Percentiles rank a stretch among this genome's conserved stretches.
Evolutionary conservation across 2,113 vertebrate genomes (phyloP).

Genomic region (Tor tambroides): DNA sequence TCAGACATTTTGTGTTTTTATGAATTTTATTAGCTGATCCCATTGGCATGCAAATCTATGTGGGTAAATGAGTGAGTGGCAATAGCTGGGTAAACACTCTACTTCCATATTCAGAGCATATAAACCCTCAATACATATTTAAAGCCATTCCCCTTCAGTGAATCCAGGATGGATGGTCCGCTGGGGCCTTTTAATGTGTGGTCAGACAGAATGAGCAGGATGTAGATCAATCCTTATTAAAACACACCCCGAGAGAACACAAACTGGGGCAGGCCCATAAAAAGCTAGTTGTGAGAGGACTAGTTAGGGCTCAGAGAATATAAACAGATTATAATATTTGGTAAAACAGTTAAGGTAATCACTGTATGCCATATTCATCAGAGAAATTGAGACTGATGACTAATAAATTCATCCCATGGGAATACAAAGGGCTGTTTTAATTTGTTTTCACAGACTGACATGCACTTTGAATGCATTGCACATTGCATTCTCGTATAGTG

Average conservation of each 20-base stretch:
- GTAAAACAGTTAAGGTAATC: background rate
- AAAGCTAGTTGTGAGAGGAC: constrained; percentile 43
- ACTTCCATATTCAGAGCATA: background rate
- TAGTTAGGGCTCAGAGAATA: background rate
- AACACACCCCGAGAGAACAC: constrained; percentile 51
- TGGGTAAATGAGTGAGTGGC: background rate
- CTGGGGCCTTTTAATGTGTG: constrained; percentile 36
- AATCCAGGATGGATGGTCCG: constrained; percentile 14
- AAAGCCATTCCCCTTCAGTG: constrained; percentile 16
- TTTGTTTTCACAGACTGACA: constrained; percentile 33
- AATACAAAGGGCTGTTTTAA: background rate
- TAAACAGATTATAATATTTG: background rate
- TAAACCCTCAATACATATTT: constrained; percentile 34
- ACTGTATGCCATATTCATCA: background rate
- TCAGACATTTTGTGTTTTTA: background rate
- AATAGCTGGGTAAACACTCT: background rate
- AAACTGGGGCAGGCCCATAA: constrained; percentile 50
- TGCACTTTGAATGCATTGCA: constrained; percentile 56
- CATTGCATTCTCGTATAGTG: constrained; percentile 57
- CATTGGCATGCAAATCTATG: background rate
- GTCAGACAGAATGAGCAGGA: constrained; percentile 49
- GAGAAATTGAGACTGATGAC: background rate
- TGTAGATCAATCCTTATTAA: constrained; percentile 57
- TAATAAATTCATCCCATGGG: background rate
- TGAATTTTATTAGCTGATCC: background rate